Percentiles rank a stretch among this genome's conserved stretches.
phyloP scores from a whole-genome alignment of 2,113 vertebrate species.

The Oreochromis spilurus region DNA sequence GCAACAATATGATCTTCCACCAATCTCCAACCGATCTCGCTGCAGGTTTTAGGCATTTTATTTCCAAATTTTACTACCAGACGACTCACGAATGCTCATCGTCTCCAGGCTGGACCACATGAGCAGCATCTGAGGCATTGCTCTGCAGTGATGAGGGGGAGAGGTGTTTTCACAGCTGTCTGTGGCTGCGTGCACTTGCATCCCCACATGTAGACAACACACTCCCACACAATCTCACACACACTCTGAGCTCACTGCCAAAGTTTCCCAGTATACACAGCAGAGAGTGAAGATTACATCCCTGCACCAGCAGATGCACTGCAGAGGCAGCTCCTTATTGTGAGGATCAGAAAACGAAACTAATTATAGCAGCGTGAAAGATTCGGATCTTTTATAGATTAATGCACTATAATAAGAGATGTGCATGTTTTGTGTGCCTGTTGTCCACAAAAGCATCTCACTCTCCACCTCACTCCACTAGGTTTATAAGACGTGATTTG shows the following conservation, averaged over 20 bases:
- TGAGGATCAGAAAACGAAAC: not conserved
- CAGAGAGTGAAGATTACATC: not conserved
- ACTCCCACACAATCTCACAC: not conserved
- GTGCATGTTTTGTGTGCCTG: not conserved
- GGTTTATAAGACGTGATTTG: not conserved
- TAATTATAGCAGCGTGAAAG: not conserved
- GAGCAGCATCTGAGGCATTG: not conserved
- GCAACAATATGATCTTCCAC: not conserved
- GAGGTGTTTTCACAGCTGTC: conserved; percentile 58
- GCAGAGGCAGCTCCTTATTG: not conserved
- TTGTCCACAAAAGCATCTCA: not conserved
- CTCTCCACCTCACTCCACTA: not conserved
- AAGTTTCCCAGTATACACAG: conserved; percentile 22
- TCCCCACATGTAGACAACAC: not conserved
- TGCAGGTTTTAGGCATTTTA: not conserved
- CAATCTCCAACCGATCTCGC: not conserved
- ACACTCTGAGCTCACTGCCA: conserved; percentile 23
- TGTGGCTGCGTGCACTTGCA: not conserved
- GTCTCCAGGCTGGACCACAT: not conserved
- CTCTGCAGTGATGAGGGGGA: not conserved
- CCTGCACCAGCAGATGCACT: not conserved
- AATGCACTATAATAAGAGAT: not conserved
- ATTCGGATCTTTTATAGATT: not conserved
- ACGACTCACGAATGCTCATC: not conserved
- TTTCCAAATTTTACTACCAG: not conserved